phyloP scores from a whole-genome alignment of 2,888 invertebrate species.

The Glyphotaelius pellucidus region DNA sequence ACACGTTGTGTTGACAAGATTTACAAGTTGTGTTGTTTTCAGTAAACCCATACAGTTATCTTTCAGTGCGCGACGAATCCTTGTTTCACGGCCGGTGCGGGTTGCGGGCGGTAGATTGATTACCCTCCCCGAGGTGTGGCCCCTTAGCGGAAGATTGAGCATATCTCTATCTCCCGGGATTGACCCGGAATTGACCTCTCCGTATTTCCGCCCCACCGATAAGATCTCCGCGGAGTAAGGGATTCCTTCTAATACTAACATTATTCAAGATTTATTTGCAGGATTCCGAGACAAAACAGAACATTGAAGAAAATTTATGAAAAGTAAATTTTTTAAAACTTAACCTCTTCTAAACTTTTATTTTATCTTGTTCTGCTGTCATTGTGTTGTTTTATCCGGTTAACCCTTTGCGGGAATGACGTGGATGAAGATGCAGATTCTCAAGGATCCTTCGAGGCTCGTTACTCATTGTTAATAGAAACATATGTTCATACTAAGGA shows the following conservation, averaged over 20 bases:
- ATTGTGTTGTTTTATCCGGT: too few relatives aligned
- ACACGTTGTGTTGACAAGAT: too few relatives aligned
- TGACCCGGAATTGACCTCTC: background rate
- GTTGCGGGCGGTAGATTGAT: background rate
- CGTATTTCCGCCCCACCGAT: background rate
- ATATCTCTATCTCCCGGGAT: background rate
- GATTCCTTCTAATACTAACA: background rate
- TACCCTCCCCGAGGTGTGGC: background rate
- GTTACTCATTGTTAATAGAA: too few relatives aligned
- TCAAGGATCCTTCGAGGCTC: background rate
- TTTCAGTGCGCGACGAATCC: background rate
- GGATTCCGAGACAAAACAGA: too few relatives aligned
- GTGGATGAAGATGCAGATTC: background rate
- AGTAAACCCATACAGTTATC: too few relatives aligned
- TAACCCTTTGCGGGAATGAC: background rate
- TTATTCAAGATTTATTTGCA: background rate
- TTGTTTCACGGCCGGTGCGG: background rate
- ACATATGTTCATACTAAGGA: too few relatives aligned
- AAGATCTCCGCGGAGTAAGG: background rate
- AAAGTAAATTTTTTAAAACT: too few relatives aligned
- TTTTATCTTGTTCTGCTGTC: too few relatives aligned
- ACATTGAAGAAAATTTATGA: too few relatives aligned
- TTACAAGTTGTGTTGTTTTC: background rate
- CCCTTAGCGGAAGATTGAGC: background rate
- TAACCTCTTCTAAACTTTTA: too few relatives aligned